Evolutionary conservation across 2,113 vertebrate species (phyloP), one percentile per base, ranked within the genome.

Genomic region (Zapus hudsonius): DNA sequence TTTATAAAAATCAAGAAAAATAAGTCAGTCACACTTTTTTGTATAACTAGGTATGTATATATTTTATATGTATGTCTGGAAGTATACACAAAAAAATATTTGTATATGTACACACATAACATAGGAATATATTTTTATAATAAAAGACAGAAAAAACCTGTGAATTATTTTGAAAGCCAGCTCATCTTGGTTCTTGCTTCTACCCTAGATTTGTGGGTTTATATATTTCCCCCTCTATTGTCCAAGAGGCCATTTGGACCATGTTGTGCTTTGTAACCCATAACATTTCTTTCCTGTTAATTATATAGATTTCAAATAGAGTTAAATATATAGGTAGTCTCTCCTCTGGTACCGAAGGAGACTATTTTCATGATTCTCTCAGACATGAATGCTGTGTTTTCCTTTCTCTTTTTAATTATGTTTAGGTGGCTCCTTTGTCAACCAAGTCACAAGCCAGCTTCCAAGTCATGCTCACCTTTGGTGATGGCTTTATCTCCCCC

Each of bases 401-500:
- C n/a, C n/a, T 79, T 64, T 57, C 75, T 81, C 13, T 20, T 84
- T 92, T 80, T n/a, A 57, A 70, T 42, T 93, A 61, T 75, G 78
- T 96, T 86, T 42, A 36, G 73, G 42, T 55, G 47, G 27, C 73
- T 81, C 5, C 38, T n/a, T 84, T 59, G 31, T 70, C 44, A 69
- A 61, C 52, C 27, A 64, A 84, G 31, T 38, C n/a, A 52, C 2
- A 78, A 1, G 40, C 84, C 59, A 7, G 16, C 31, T 93, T 92
- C 73, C 22, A 75, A 96, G 12, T 27, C 57, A 44, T 31, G 40
- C 75, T 84, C 82, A 95, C 70, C 87, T 94, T 87, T 76, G 33
- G 76, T 92, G 63, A 90, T 90, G 84, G 93, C 94, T 92, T 91
- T 79, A 19, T 95, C 96, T 97, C 97, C 94, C 97, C 95, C 97